Base-by-base conservation (phyloP, 2,888 invertebrate genomes). In the Nebria salina region DNA sequence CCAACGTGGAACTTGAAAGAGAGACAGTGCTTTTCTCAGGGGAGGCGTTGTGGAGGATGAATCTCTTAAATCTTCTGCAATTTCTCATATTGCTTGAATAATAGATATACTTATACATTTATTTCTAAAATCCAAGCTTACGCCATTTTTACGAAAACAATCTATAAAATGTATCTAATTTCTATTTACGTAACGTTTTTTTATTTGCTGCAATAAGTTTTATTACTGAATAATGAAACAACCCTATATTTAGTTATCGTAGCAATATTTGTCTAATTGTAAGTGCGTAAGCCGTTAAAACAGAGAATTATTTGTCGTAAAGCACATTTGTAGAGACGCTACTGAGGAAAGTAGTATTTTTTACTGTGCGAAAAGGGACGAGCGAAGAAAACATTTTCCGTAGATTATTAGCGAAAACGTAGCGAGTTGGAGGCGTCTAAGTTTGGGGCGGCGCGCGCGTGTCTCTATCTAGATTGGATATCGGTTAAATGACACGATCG, bases 401-500 rank as follows among this genome's bases (percentile, higher is more conserved):
- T 54, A 74, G 79, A 79, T 79, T 66, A 79, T 79, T 79, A 79
- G 79, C 79, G 73, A 42, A n/a, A 15, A 72, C 72, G 34, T 34
- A 25, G 72, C 20, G 25, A 26, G 72, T n/a, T 72, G 26, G 41
- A 42, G n/a, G 6, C 7, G 13, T 6, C 73, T 11, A 68, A 15
- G 68, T 68, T 25, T 34, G 2, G 68, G 4, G 41, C 72, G 65
- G 72, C 15, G 9, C 11, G 66, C 15, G 64, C 41, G 43, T 43
- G 42, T 34, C 15, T 68, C 54, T 79, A 79, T 79, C 79, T 79
- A 79, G 79, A 79, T 79, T 79, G 79, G 79, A 79, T 79, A 79
- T 79, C 79, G 79, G 79, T 79, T 74, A 79, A 79, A 79, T 79
- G 79, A 79, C 79, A 79, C 68, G 79, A 79, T 79, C 79, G 66